phyloP scores from a whole-genome alignment of 2,888 invertebrate species.

The Diarsia brunnea region DNA sequence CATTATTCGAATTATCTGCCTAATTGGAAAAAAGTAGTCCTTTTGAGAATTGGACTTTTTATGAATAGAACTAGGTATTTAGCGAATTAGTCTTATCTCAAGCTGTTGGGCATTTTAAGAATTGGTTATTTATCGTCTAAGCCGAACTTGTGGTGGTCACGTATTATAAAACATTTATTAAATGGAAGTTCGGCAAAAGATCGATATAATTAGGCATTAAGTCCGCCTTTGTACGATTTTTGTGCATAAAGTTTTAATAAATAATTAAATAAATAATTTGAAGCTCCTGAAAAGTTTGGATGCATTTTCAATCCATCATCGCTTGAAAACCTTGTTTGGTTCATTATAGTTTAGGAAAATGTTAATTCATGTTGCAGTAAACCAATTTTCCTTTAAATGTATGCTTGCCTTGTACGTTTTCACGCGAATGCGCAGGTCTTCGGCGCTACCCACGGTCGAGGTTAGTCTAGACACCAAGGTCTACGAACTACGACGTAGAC shows the following conservation, averaged over 20 bases:
- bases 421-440: conserved; percentile 36
- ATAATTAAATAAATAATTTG: too few relatives aligned
- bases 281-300: background rate
- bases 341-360: background rate
- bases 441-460: conserved; percentile 9
- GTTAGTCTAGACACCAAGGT: conserved; percentile 4
- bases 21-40: too few relatives aligned
- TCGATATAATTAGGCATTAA: too few relatives aligned
- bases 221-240: too few relatives aligned
- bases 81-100: too few relatives aligned
- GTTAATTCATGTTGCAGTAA: background rate
- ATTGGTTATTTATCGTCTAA: background rate
- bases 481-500: background rate
- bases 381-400: background rate
- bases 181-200: background rate
- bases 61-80: too few relatives aligned
- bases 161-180: background rate
- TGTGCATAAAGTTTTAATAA: too few relatives aligned
- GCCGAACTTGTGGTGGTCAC: background rate
- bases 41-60: too few relatives aligned
- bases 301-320: background rate
- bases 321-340: background rate
- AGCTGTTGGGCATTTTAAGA: too few relatives aligned
- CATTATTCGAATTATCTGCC: too few relatives aligned
- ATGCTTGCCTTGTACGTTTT: conserved; percentile 28